Percentiles rank a stretch among this genome's conserved stretches.
These are phyloP conservation scores for Hemibagrus guttatus DNA, from an alignment of 2,797 vertebrate species.

Conservation along the genomic window DNA sequence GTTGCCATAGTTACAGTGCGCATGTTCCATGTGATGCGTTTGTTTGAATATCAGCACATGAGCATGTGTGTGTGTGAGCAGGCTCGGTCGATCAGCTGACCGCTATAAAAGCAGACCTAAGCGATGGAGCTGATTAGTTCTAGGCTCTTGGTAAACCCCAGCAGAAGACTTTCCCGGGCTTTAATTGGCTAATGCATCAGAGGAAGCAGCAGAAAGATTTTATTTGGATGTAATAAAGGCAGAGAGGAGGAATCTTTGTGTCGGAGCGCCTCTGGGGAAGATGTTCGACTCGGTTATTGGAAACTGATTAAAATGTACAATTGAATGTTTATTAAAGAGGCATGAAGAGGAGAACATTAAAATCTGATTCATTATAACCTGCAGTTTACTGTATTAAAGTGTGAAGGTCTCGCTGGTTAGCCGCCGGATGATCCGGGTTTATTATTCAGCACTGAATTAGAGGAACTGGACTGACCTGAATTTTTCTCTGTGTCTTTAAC, in stretches of 20 bases:
- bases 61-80: not conserved
- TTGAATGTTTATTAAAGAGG: slow-evolving; percentile 42
- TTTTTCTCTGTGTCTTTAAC: no score
- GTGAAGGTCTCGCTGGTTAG: no score
- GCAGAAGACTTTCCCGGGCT: slow-evolving; percentile 8
- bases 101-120: not conserved
- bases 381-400: no score
- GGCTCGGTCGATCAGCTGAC: not conserved
- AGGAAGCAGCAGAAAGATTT: slow-evolving; percentile 7
- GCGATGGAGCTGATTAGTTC: slow-evolving; percentile 1
- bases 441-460: no score
- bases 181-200: slow-evolving; percentile 19
- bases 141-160: slow-evolving; percentile 20
- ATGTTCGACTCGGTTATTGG: slow-evolving; percentile 34
- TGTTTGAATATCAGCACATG: no score
- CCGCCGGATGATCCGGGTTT: no score
- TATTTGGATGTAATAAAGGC: slow-evolving; percentile 24
- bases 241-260: slow-evolving; percentile 11
- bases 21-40: not conserved
- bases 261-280: slow-evolving; percentile 18
- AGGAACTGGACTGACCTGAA: no score
- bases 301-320: slow-evolving; percentile 42
- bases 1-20: not conserved
- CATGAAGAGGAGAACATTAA: not conserved
- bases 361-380: not conserved